Evolutionary conservation across 1,140 invertebrate genomes (phyloP), one percentile per base, ranked within the genome.

Genomic region (Pseudomyrmex dendroicus): DNA sequence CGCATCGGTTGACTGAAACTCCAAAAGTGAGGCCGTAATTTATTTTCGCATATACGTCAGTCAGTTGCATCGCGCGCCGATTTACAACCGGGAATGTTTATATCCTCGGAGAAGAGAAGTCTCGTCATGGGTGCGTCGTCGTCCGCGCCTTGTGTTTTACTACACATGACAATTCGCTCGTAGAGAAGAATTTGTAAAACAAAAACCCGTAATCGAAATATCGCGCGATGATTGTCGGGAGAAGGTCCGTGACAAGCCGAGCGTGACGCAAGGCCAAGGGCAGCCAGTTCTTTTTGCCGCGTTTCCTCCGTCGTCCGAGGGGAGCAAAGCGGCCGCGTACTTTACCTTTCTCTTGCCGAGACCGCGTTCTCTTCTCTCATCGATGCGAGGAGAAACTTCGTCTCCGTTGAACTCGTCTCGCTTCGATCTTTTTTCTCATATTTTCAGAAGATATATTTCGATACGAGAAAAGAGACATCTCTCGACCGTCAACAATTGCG

Each of bases 271-370:
- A 72, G 56, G 73, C 84, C 73, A 80, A 87, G 82, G 63, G 22
- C 85, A 86, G 56, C 73, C 62, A 22, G 68, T 87, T 83, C 59
- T 52, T 68, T 70, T 12, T 15, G 35, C 22, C 20, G 50, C 5
- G 12, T 62, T 64, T 7, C 50, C 66, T 78, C 12, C 12, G 50
- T n/a, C 52, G 0, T 48, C 9, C 13, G 25, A 73, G 17, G 73
- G 17, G 73, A 82, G 57, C 56, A 48, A 35, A 35, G 35, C 35
- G 61, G 56, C n/a, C 3, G 5, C 22, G n/a, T 35, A 9, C 0
- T 67, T 35, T 62, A 64, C 17, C 73, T n/a, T 85, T 74, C 77
- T 74, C 48, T 50, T 50, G 25, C 20, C 80, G 64, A 83, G 78
- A 66, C 57, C 44, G 56, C 76, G 82, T 59, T 63, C 3, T 35